These are phyloP conservation scores for Cololabis saira DNA, from an alignment of 2,113 vertebrate species.

Conservation along the genomic window DNA sequence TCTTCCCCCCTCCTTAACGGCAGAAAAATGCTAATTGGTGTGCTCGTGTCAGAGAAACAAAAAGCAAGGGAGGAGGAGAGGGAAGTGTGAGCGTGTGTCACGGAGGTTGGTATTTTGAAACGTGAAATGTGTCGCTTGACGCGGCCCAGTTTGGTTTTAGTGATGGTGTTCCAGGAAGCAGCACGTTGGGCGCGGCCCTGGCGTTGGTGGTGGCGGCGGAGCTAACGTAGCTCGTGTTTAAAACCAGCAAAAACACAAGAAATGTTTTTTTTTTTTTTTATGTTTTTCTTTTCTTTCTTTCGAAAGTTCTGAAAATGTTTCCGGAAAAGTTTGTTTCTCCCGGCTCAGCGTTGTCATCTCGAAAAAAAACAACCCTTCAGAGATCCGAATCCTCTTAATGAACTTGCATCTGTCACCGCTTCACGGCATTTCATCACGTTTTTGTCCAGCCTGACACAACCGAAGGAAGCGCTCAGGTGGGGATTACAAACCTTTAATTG, in stretches of 20 bases:
- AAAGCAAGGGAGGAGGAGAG: conserved; percentile 65
- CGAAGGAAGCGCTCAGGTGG: conserved; percentile 25
- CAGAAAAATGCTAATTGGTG: conserved; percentile 82
- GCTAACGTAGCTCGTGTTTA: conserved; percentile 1
- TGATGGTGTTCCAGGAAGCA: conserved; percentile 39
- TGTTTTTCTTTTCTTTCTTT: neutral
- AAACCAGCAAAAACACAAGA: neutral
- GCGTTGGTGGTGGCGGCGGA: too few species aligned
- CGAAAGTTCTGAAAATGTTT: conserved; percentile 15
- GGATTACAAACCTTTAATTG: conserved; percentile 80
- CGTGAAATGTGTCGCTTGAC: conserved; percentile 74
- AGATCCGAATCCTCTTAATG: conserved; percentile 54
- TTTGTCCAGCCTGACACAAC: conserved; percentile 56
- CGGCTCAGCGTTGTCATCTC: conserved; percentile 3
- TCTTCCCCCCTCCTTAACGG: conserved; percentile 73
- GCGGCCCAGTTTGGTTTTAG: conserved; percentile 34
- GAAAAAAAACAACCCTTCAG: conserved; percentile 36
- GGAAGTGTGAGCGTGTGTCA: conserved; percentile 55
- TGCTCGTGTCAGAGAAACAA: conserved; percentile 78
- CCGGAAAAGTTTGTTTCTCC: conserved; percentile 6
- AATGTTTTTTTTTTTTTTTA: fast-evolving
- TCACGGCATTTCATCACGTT: conserved; percentile 37
- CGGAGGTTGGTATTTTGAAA: conserved; percentile 68
- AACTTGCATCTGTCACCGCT: conserved; percentile 52
- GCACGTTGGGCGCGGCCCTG: conserved; percentile 34